phyloP scores from a whole-genome alignment of 2,888 invertebrate genomes.

The Peribatodes rhomboidaria region DNA sequence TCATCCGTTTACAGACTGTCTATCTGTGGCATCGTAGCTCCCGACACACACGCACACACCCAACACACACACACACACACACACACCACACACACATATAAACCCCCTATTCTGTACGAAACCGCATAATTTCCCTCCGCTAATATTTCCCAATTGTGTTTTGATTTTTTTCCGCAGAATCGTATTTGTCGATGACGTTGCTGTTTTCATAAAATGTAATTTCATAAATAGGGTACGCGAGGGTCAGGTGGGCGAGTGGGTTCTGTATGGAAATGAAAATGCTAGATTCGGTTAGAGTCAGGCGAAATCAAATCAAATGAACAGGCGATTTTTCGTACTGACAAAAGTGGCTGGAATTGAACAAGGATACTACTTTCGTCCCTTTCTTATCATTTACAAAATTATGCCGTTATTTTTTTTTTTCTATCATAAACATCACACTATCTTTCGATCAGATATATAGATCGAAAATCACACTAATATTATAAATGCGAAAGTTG shows the following conservation, averaged over 20 bases:
- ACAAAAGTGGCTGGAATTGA: neutral
- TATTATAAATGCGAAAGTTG: no score
- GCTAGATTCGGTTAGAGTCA: slow-evolving; percentile 8
- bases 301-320: slow-evolving; percentile 7
- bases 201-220: slow-evolving; percentile 30
- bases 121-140: neutral
- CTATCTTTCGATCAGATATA: no score
- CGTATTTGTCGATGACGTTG: slow-evolving; percentile 35
- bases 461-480: no score
- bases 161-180: slow-evolving; percentile 31
- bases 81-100: no score
- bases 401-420: no score
- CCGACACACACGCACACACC: no score
- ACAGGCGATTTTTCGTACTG: neutral
- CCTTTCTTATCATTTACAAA: neutral
- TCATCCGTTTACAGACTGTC: no score
- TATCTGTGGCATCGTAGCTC: no score
- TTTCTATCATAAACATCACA: no score
- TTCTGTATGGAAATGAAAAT: slow-evolving; percentile 16
- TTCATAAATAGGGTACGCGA: slow-evolving; percentile 20
- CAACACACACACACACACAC: no score
- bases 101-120: neutral
- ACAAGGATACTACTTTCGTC: neutral
- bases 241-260: slow-evolving; percentile 12
- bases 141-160: slow-evolving; percentile 23